A percentile compares a stretch with the other conserved stretches of the same genome.
Conservation (phyloP, 2,888 invertebrate species). For the Chelonus formosanus region DNA sequence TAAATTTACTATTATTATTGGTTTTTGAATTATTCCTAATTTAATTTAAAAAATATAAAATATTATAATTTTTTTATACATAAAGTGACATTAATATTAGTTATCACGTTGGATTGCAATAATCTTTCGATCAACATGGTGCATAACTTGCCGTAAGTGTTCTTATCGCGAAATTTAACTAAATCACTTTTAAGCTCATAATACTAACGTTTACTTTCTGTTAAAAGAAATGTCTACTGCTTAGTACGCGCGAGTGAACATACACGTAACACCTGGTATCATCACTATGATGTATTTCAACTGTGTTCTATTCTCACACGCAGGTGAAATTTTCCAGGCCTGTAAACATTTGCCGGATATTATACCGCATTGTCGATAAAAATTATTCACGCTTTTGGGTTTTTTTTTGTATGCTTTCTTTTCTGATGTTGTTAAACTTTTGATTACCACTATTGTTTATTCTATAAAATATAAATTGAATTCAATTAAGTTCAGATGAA, state of each 20-base stretch:
- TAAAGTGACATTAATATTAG: too few relatives aligned
- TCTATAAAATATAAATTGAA: too few relatives aligned
- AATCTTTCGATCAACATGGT: too few relatives aligned
- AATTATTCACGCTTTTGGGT: slow-evolving; percentile 22
- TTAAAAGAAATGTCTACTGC: slow-evolving; percentile 6
- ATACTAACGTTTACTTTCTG: neutral
- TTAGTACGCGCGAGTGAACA: slow-evolving; percentile 13
- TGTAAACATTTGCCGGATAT: slow-evolving; percentile 21
- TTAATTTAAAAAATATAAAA: too few relatives aligned
- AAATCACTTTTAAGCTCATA: slow-evolving; percentile 1
- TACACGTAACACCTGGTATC: slow-evolving; percentile 33
- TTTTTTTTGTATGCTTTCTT: slow-evolving; percentile 16
- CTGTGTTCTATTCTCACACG: slow-evolving; percentile 11
- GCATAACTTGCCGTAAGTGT: too few relatives aligned
- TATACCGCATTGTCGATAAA: slow-evolving; percentile 19
- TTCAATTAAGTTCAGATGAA: too few relatives aligned
- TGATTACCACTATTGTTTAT: too few relatives aligned
- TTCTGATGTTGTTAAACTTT: neutral
- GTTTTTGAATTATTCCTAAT: too few relatives aligned
- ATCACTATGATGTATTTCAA: slow-evolving; percentile 15
- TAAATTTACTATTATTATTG: too few relatives aligned
- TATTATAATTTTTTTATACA: too few relatives aligned
- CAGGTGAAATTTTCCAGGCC: slow-evolving; percentile 33
- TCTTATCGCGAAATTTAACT: too few relatives aligned
- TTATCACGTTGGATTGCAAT: too few relatives aligned